Base-by-base conservation (phyloP, 2,113 vertebrate genomes). In the Malaclemys terrapin region DNA sequence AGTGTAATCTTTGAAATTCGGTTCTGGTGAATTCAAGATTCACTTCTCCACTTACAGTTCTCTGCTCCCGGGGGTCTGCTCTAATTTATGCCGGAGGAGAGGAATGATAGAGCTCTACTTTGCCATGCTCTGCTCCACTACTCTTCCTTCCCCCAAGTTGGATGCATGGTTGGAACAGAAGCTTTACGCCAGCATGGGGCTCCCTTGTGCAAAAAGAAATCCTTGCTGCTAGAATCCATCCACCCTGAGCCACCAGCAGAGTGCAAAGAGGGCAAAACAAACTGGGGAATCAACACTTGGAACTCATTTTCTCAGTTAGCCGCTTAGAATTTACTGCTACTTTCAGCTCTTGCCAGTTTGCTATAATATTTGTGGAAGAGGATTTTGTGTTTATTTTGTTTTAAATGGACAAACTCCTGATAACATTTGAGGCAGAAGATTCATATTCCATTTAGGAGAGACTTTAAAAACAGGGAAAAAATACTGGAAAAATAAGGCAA, bases 131-230 rank as follows among this genome's bases (percentile, higher is more conserved):
- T 52, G 85, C 19, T 80, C 80, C 93, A 8, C 84, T 89, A 14
- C 76, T 95, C 93, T 29, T 89, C 38, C 17, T 91, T 82, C 22
- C 10, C 25, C 79, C 85, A 76, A 94, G 90, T 56, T 80, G 84
- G 38, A 25, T 14, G 24, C 12, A 7, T 94, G 75, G 75, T 10
- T 59, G 59, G 54, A 96, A 45, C n/a, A 89, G 75, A 94, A 85
- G 38, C 50, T 87, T 85, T 45, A 31, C 88, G 0, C 5, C 4
- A 1, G 16, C 10, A 10, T 14, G 6, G 29, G 5, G 45, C 92
- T 94, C 82, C 16, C 16, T 53, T 27, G 80, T 31, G 17, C 6
- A 62, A 90, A 47, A 35, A 53, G 8, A 4, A 20, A 42, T 80
- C 4, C 22, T 89, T 91, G 8, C 76, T 92, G 25, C 53, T 72